Base-by-base conservation (phyloP, 2,888 invertebrate genomes). In the Dimorphilus gyrociliatus region DNA sequence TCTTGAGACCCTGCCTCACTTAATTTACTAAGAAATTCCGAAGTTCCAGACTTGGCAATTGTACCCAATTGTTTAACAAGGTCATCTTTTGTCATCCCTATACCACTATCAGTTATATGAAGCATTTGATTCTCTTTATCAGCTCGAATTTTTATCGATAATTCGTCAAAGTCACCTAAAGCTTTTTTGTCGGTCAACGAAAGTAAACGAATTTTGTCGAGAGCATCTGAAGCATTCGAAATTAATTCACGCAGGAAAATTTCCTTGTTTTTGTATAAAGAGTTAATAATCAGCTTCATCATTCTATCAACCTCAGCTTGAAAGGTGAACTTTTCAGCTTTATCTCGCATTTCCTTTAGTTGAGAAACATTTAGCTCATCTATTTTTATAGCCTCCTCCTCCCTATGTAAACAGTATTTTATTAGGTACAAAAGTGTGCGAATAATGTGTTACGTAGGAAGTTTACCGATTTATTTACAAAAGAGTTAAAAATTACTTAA, bases 221-320 rank as follows among this genome's bases (percentile, higher is more conserved):
- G 69, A 24, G 97, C 97, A 70, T 97, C 97, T 0, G 94, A 94
- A 1, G 88, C 94, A 68, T 97, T 99, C 1, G 94, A 97, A 54
- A 97, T 97, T 60, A 97, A 69, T 68, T 97, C 97, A 53, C 97
- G 72, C 37, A 94, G 69, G 74, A 88, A 94, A 48, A 94, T 92
- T 75, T 99, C 97, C 67, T 97, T 97, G 65, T 99, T 97, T 50
- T 88, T 75, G 67, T 97, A 97, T 6, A 97, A 70, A 6, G 97
- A 97, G 68, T 99, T 99, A 60, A 99, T 99, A 64, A 97, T 97
- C 35, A 97, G 74, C 65, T 97, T 99, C 97, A 97, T 99, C 90
- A 99, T 92, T 35, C 94, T 79, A 67, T 90, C 90, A 24, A 99
- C 97, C 68, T 97, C 97, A 1, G 97, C 90, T 69, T 97, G 85